Evolutionary conservation across 2,113 vertebrate genomes (phyloP), one percentile per base, ranked within the genome.

Genomic region (Phasianus colchicus): DNA sequence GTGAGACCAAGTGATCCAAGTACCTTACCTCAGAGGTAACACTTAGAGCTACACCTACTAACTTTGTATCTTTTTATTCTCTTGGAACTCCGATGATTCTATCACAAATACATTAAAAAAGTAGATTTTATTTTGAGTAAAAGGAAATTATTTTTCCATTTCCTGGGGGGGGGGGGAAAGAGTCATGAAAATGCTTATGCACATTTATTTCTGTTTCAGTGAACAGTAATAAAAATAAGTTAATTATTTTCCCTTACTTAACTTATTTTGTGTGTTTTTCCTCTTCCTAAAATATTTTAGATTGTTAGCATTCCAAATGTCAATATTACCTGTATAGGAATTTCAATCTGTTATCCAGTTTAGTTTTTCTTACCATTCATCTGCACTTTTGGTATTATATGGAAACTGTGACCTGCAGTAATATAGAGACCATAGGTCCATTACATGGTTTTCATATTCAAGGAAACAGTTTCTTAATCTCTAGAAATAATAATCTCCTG

Each of bases 171-270:
- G 25, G 1, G 63, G 45, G 79, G 48, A 71, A 20, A 77, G 67
- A 93, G 47, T 38, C 12, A 11, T 86, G 79, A 60, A 95, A 96
- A 83, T 77, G 50, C 57, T 89, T 60, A 24, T 40, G 30, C 3
- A 5, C 8, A 13, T 38, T 15, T 77, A 16, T 88, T 94, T 76
- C 12, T 85, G 16, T 61, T 90, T 88, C 48, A 88, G 86, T 86
- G 52, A 57, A 40, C 4, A 15, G 78, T 64, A 89, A 66, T 66
- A 92, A 57, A 63, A 88, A 47, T 30, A 83, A 77, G 25, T 58
- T 50, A 73, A 96, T 93, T 83, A 52, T 93, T 94, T 96, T 95
- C 81, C 90, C 81, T 77, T 71, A 74, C 24, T 40, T 43, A 69
- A 55, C 3, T 70, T 77, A 82, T 27, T 84, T 3, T 75, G 15